A percentile compares a stretch with the other conserved stretches of the same genome.
phyloP scores from a whole-genome alignment of 1,140 invertebrate genomes.

The Macrocentrus cingulum region DNA sequence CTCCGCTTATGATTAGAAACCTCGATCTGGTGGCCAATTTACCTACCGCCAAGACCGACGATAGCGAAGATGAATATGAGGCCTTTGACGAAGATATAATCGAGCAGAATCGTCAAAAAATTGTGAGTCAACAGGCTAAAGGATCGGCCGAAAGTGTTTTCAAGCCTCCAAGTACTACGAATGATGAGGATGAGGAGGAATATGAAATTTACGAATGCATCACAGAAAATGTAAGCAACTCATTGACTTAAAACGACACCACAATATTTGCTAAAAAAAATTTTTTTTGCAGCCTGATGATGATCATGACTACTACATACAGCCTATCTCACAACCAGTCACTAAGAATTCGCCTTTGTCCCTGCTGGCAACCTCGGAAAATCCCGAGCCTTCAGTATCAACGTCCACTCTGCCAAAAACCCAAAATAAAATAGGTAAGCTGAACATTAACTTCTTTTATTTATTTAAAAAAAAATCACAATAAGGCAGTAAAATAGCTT shows the following conservation, averaged over 20 bases:
- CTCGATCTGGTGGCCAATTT: conserved; percentile 52
- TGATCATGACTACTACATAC: conserved; percentile 38
- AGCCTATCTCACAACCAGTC: conserved; percentile 24
- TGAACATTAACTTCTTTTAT: background rate
- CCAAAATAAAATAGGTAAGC: conserved; percentile 17
- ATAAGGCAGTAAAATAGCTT: too few species aligned
- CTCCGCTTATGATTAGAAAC: conserved; percentile 38
- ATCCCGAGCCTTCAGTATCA: conserved; percentile 20
- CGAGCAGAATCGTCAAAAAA: conserved; percentile 36
- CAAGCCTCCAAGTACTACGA: conserved; percentile 37
- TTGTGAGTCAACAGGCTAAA: conserved; percentile 41
- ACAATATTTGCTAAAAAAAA: background rate
- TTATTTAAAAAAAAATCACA: too few species aligned
- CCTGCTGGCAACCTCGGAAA: conserved; percentile 38
- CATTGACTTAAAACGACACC: background rate
- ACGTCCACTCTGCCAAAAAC: conserved; percentile 11
- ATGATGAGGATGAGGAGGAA: conserved; percentile 42
- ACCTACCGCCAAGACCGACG: conserved; percentile 38
- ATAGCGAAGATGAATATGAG: conserved; percentile 52
- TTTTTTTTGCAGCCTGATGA: conserved; percentile 35
- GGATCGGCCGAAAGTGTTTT: conserved; percentile 48
- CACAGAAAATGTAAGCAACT: conserved; percentile 42
- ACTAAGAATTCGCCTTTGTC: conserved; percentile 37
- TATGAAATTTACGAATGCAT: conserved; percentile 54
- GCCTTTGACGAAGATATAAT: conserved; percentile 43